phyloP scores from a whole-genome alignment of 2,888 invertebrate species.

The Gymnoscelis rufifasciata region DNA sequence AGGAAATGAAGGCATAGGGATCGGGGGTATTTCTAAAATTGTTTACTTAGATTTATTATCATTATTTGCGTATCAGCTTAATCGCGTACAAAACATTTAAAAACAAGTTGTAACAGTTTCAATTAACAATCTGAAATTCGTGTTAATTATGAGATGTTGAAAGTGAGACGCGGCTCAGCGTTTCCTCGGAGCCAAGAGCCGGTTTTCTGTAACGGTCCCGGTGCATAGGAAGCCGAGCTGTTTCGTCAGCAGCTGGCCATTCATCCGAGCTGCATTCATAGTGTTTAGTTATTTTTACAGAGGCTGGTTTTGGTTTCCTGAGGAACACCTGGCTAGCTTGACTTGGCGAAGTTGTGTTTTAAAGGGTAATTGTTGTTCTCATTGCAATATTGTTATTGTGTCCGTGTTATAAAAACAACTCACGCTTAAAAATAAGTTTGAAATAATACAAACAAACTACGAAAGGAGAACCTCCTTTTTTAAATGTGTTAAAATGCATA shows the following conservation, averaged over 20 bases:
- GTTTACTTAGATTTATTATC: too few relatives aligned
- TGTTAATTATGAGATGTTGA: too few relatives aligned
- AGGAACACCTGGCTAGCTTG: conserved; percentile 3
- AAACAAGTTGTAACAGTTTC: neutral
- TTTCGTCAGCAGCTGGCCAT: conserved; percentile 5
- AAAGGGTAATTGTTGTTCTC: too few relatives aligned
- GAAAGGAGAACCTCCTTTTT: too few relatives aligned
- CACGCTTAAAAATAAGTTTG: too few relatives aligned
- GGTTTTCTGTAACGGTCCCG: conserved; percentile 13
- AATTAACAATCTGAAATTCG: conserved; percentile 4
- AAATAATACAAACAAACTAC: too few relatives aligned
- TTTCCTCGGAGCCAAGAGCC: conserved; percentile 7
- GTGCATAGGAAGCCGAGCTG: neutral
- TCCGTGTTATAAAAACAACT: too few relatives aligned
- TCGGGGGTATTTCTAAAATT: too few relatives aligned
- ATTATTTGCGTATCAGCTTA: neutral
- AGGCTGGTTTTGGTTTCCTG: conserved; percentile 11
- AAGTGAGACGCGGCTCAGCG: neutral
- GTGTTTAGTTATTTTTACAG: neutral
- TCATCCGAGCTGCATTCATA: conserved; percentile 1
- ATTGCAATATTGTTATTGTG: too few relatives aligned
- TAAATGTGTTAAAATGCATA: too few relatives aligned
- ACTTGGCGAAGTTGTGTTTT: neutral
- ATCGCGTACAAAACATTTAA: neutral
- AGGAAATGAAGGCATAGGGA: too few relatives aligned